A percentile compares a stretch with the other conserved stretches of the same genome.
phyloP scores from a whole-genome alignment of 2,113 vertebrate species.

The Progne subis region DNA sequence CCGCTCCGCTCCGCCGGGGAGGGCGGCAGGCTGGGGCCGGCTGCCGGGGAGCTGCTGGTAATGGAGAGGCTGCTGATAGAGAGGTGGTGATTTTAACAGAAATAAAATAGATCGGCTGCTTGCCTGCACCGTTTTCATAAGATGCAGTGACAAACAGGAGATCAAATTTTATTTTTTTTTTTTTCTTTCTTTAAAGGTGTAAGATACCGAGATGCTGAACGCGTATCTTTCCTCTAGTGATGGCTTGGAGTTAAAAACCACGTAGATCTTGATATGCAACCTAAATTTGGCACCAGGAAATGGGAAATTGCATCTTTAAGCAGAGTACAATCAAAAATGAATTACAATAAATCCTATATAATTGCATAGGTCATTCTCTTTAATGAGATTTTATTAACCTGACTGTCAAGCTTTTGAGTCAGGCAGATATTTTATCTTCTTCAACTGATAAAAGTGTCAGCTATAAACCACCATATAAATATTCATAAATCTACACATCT shows the following conservation, averaged over 20 bases:
- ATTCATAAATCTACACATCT: conserved; percentile 99
- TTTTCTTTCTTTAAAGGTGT: conserved; percentile 53
- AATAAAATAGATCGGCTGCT: conserved; percentile 42
- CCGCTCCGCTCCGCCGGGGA: no score
- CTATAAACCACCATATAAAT: conserved; percentile 93
- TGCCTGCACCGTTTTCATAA: conserved; percentile 22
- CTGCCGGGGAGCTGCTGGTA: neutral
- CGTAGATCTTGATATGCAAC: conserved; percentile 82
- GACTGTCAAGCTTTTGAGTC: conserved; percentile 87
- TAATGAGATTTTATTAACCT: conserved; percentile 99
- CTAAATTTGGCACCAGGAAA: conserved; percentile 87
- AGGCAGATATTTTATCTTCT: conserved; percentile 97
- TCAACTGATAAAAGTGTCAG: conserved; percentile 92
- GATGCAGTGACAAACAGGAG: conserved; percentile 36
- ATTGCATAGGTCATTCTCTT: conserved; percentile 94
- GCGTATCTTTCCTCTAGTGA: conserved; percentile 67
- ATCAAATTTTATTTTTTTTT: neutral
- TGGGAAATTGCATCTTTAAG: conserved; percentile 89
- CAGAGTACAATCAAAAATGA: conserved; percentile 89
- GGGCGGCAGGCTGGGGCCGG: no score
- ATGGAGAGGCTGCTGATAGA: neutral
- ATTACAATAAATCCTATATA: conserved; percentile 98
- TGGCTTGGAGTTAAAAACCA: conserved; percentile 80
- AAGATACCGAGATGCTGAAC: conserved; percentile 66
- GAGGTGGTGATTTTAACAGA: conserved; percentile 15